These are phyloP conservation scores for Gambusia affinis DNA, from an alignment of 2,113 vertebrate genomes.

Conservation along the genomic window DNA sequence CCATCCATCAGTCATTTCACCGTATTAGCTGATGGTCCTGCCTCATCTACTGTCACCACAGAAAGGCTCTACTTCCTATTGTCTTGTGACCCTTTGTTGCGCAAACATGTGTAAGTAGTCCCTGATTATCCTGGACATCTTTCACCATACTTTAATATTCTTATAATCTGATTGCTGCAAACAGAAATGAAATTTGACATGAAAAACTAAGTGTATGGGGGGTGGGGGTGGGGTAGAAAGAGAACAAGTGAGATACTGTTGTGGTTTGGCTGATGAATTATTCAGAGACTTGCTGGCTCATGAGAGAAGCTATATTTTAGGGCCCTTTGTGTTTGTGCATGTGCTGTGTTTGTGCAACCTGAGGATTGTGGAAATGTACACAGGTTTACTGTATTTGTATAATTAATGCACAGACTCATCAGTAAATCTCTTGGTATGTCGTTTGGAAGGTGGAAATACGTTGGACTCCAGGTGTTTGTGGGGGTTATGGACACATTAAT, in stretches of 20 bases:
- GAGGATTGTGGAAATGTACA: slow-evolving; percentile 42
- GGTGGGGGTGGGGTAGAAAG: background rate
- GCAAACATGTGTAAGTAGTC: slow-evolving; percentile 48
- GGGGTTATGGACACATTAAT: too few species aligned
- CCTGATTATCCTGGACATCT: slow-evolving; percentile 41
- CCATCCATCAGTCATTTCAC: slow-evolving; percentile 9
- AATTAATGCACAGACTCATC: slow-evolving; percentile 72
- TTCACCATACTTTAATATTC: slow-evolving; percentile 42
- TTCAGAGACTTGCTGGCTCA: slow-evolving; percentile 50
- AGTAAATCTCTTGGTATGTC: slow-evolving; percentile 66
- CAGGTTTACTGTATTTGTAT: slow-evolving; percentile 69
- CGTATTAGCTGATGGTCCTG: slow-evolving; percentile 5
- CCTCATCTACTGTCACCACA: slow-evolving; percentile 11
- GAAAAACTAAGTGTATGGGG: slow-evolving; percentile 29
- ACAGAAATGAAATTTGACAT: slow-evolving; percentile 62
- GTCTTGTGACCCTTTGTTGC: slow-evolving; percentile 15
- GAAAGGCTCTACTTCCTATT: slow-evolving; percentile 4
- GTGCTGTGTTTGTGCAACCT: slow-evolving; percentile 28
- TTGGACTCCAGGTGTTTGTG: background rate
- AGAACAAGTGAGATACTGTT: slow-evolving; percentile 39
- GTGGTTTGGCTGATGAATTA: slow-evolving; percentile 62
- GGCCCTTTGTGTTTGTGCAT: slow-evolving; percentile 24
- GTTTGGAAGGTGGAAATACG: slow-evolving; percentile 51
- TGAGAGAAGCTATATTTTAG: slow-evolving; percentile 56
- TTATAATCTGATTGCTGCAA: slow-evolving; percentile 56